These are phyloP conservation scores for Trissolcus basalis DNA, from an alignment of 1,140 invertebrate species.

Conservation along the genomic window DNA sequence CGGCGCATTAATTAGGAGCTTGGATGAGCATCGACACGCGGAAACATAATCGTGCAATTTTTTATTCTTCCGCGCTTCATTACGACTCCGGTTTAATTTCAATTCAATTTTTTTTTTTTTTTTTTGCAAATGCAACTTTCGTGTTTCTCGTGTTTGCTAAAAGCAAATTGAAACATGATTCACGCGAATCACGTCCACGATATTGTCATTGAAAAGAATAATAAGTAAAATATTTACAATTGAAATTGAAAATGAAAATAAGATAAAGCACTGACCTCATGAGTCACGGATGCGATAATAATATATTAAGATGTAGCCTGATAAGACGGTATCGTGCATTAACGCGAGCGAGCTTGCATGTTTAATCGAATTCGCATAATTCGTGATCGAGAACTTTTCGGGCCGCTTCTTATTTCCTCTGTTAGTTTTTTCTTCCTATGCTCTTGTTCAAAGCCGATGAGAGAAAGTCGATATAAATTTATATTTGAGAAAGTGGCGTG, in stretches of 20 bases:
- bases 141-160: constrained; percentile 26
- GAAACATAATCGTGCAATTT: not conserved
- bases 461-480: constrained; percentile 11
- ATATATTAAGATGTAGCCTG: constrained; percentile 1
- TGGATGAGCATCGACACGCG: constrained; percentile 1
- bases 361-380: not conserved
- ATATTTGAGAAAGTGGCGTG: constrained; percentile 5
- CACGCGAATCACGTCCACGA: constrained; percentile 18
- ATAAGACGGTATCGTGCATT: constrained; percentile 2
- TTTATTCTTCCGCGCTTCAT: not conserved
- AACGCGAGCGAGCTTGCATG: not conserved
- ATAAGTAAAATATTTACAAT: constrained; percentile 35
- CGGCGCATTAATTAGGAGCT: constrained; percentile 9
- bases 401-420: not conserved
- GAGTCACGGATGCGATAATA: constrained; percentile 27
- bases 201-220: constrained; percentile 32
- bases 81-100: not conserved
- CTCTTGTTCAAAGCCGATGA: not conserved
- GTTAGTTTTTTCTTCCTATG: not conserved
- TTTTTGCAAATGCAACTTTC: constrained; percentile 28
- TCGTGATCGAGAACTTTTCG: not conserved
- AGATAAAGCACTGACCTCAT: constrained; percentile 24
- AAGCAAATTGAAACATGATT: constrained; percentile 37
- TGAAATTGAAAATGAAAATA: constrained; percentile 36
- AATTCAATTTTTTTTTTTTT: not conserved